Evolutionary conservation across 2,113 vertebrate species (phyloP).

Genomic region (Campylorhamphus procurvoides): DNA sequence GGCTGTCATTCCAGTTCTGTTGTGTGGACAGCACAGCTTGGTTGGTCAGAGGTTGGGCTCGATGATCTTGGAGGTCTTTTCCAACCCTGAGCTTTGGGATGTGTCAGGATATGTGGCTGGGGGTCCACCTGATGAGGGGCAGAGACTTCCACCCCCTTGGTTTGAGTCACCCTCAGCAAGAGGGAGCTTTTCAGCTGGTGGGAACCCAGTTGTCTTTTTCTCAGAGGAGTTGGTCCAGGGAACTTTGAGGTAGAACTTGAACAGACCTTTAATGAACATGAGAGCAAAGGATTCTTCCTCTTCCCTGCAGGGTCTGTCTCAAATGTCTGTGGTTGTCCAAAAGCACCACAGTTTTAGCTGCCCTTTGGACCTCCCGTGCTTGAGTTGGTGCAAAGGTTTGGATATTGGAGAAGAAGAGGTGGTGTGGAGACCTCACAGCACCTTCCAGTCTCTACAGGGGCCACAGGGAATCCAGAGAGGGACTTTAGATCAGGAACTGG

Average conservation of each 20-base stretch:
- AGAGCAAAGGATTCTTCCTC: not conserved
- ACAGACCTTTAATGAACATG: not conserved
- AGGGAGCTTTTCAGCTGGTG: not conserved
- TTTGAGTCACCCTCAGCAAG: not conserved
- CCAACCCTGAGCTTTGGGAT: not conserved
- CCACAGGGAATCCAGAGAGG: not conserved
- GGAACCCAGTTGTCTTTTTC: not conserved
- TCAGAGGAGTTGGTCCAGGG: not conserved
- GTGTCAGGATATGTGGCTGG: not conserved
- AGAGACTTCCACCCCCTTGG: not conserved
- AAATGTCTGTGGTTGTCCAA: not conserved
- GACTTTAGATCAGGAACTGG: not conserved
- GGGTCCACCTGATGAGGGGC: not conserved
- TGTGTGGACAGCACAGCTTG: not conserved
- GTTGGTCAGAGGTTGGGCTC: not conserved
- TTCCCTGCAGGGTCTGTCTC: not conserved
- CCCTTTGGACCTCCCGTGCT: not conserved
- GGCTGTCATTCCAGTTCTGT: not conserved
- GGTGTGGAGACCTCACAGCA: not conserved
- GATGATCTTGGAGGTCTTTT: not conserved
- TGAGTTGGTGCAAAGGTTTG: not conserved
- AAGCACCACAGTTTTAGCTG: not conserved
- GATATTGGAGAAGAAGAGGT: not conserved
- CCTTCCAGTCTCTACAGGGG: not conserved
- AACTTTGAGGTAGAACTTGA: not conserved